A percentile compares a stretch with the other conserved stretches of the same genome.
phyloP scores from a whole-genome alignment of 2,113 vertebrate genomes.

The Sphaerodactylus townsendi region DNA sequence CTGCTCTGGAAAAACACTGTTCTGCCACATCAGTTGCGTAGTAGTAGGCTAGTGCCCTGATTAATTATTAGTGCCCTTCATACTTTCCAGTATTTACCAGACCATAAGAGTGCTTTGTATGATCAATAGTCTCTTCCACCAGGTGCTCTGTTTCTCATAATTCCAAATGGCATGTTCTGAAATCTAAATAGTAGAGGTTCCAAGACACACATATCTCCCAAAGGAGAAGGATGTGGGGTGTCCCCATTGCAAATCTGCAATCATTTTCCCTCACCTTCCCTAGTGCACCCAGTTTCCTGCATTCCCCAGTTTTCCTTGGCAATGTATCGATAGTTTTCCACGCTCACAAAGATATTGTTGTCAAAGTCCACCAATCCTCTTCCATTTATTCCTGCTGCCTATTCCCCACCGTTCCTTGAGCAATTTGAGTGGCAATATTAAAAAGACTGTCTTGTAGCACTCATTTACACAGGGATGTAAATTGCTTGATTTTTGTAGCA shows the following conservation, averaged over 20 bases:
- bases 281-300: no score
- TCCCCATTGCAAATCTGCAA: neutral
- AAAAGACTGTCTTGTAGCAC: neutral
- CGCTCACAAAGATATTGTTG: neutral
- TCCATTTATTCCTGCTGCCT: neutral
- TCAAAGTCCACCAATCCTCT: neutral
- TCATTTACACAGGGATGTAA: neutral
- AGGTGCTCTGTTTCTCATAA: conserved; percentile 75
- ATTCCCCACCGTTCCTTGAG: neutral
- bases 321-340: neutral
- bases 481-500: neutral
- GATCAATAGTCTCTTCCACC: conserved; percentile 69
- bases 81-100: conserved; percentile 72
- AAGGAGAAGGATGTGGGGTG: no score
- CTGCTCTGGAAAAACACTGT: neutral
- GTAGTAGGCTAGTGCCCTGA: conserved; percentile 56
- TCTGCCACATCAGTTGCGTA: conserved; percentile 41
- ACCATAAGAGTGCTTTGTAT: conserved; percentile 55
- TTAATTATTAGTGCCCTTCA: conserved; percentile 76
- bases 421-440: neutral
- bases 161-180: conserved; percentile 59
- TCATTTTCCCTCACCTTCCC: neutral
- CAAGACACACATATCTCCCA: neutral
- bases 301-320: neutral
- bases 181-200: conserved; percentile 27